phyloP scores from a whole-genome alignment of 2,888 invertebrate genomes.

The Sinohyriopsis cumingii region DNA sequence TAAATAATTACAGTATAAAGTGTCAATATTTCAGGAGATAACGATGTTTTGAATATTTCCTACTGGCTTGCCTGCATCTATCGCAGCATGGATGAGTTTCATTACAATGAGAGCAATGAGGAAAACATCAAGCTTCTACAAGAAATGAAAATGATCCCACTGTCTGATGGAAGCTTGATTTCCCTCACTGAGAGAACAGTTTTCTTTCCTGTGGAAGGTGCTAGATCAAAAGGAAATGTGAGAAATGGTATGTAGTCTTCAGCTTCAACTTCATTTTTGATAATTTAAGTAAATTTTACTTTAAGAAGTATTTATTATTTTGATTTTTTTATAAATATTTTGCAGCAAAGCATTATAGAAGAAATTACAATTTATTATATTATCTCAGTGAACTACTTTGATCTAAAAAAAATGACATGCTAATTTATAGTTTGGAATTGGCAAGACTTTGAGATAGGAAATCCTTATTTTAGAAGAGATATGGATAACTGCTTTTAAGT shows the following conservation, averaged over 20 bases:
- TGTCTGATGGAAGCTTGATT: slow-evolving; percentile 56
- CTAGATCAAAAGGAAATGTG: slow-evolving; percentile 6
- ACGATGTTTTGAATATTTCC: slow-evolving; percentile 22
- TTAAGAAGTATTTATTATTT: no score
- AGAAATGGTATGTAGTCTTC: not conserved
- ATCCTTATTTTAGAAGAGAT: no score
- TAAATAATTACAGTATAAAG: not conserved
- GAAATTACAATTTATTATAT: no score
- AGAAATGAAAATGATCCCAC: slow-evolving; percentile 58
- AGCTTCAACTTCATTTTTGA: not conserved
- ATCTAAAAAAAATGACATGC: no score
- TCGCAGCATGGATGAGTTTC: slow-evolving; percentile 65
- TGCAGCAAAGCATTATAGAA: no score
- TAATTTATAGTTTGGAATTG: no score
- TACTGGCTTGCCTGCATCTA: slow-evolving; percentile 67
- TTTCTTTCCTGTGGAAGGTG: slow-evolving; percentile 51
- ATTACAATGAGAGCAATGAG: slow-evolving; percentile 54
- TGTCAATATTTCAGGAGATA: not conserved
- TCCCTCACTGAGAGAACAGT: slow-evolving; percentile 55
- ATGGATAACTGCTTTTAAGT: no score
- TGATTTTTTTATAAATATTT: no score
- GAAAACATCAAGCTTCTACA: slow-evolving; percentile 34
- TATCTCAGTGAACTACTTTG: no score
- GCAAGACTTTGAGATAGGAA: no score
- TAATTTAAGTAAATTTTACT: no score